These are phyloP conservation scores for Trematomus loennbergii DNA, from an alignment of 2,113 vertebrate genomes.

Conservation along the genomic window DNA sequence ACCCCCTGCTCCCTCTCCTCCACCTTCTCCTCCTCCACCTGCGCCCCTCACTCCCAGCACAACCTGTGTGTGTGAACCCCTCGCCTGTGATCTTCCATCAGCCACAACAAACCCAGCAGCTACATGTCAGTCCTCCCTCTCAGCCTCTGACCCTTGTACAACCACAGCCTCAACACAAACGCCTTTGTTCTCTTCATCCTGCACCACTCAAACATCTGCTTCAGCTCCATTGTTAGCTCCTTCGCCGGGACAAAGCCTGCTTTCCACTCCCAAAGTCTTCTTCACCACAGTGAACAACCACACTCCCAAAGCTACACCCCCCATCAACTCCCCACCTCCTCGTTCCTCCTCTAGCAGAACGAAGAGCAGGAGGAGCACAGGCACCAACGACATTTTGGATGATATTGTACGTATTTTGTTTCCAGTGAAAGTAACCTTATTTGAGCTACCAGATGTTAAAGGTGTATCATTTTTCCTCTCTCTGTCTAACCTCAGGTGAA, in stretches of 20 bases:
- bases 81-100: conserved; percentile 70
- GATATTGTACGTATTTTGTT: conserved; percentile 87
- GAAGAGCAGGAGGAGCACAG: conserved; percentile 86
- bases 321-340: conserved; percentile 48
- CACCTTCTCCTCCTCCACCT: conserved; percentile 39
- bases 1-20: conserved; percentile 39
- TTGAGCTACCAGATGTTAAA: not conserved
- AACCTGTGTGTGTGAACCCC: conserved; percentile 56
- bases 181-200: conserved; percentile 64
- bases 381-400: conserved; percentile 89
- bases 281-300: conserved; percentile 32
- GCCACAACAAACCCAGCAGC: conserved; percentile 57
- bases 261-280: conserved; percentile 30
- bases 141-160: conserved; percentile 55
- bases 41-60: conserved; percentile 51
- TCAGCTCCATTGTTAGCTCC: conserved; percentile 18
- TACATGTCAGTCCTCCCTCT: conserved; percentile 49
- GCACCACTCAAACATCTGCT: conserved; percentile 45
- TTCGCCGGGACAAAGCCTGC: conserved; percentile 25
- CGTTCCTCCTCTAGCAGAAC: conserved; percentile 86
- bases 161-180: conserved; percentile 73
- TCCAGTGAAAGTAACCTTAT: not conserved
- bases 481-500: conserved; percentile 85
- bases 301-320: conserved; percentile 25
- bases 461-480: not conserved